phyloP scores from a whole-genome alignment of 2,888 invertebrate genomes.

The Lepas anatifera region DNA sequence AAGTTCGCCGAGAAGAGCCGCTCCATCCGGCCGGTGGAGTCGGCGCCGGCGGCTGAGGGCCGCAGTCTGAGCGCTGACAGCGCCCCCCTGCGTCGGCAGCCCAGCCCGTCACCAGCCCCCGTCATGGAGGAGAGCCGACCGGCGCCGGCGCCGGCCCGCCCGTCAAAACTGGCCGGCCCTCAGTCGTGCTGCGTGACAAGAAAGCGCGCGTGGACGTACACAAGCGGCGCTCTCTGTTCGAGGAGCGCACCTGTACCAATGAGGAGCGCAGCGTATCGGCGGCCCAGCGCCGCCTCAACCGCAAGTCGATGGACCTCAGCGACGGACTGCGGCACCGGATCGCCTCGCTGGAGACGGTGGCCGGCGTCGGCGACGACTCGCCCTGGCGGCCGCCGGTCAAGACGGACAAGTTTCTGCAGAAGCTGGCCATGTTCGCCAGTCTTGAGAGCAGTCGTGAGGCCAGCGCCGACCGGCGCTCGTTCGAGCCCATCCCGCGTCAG shows the following conservation, averaged over 20 bases:
- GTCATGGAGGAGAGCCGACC: no score
- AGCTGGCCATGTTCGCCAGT: constrained; percentile 26
- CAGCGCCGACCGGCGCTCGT: constrained; percentile 13
- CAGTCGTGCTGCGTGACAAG: constrained; percentile 24
- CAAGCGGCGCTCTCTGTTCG: constrained; percentile 70
- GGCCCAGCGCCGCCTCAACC: background rate
- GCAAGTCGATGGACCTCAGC: constrained; percentile 5
- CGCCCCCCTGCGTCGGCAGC: constrained; percentile 21
- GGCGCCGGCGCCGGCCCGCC: background rate
- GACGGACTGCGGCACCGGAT: constrained; percentile 23
- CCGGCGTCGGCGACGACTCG: constrained; percentile 13
- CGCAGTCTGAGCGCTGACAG: no score
- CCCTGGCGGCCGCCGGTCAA: constrained; percentile 23
- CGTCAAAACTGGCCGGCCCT: constrained; percentile 39
- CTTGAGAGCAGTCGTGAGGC: constrained; percentile 19
- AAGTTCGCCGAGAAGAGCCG: constrained; percentile 37
- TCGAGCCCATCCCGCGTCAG: constrained; percentile 43
- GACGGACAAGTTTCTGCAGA: constrained; percentile 26
- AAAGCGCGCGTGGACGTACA: constrained; percentile 58
- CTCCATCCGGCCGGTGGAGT: background rate
- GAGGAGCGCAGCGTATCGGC: background rate
- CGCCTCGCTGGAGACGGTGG: constrained; percentile 25
- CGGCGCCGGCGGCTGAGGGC: constrained; percentile 48
- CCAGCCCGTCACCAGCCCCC: constrained; percentile 19
- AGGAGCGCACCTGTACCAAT: constrained; percentile 31